Conservation (phyloP, 2,888 invertebrate species). For the Lycia hirtaria region DNA sequence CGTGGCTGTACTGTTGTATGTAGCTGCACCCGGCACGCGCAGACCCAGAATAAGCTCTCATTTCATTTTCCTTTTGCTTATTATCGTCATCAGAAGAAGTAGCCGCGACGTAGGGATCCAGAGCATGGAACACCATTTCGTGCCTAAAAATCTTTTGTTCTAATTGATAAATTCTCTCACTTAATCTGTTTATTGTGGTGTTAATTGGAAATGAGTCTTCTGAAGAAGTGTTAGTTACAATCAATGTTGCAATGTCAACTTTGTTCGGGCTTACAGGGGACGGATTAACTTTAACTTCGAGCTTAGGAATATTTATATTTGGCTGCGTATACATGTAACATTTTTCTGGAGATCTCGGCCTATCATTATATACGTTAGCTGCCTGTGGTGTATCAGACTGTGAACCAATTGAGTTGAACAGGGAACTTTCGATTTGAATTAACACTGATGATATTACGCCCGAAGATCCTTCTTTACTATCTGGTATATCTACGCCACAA, state of each 20-base stretch:
- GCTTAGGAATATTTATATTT: slow-evolving; percentile 64
- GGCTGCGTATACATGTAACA: slow-evolving; percentile 67
- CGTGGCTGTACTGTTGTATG: slow-evolving; percentile 76
- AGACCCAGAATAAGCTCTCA: slow-evolving; percentile 52
- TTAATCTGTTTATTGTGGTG: slow-evolving; percentile 56
- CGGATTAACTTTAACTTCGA: slow-evolving; percentile 54
- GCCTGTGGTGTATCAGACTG: slow-evolving; percentile 43
- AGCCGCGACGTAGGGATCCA: slow-evolving; percentile 62
- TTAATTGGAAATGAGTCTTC: slow-evolving; percentile 49
- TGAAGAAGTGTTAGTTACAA: slow-evolving; percentile 61
- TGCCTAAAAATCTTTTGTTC: slow-evolving; percentile 70
- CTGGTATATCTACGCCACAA: slow-evolving; percentile 49
- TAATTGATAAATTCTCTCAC: slow-evolving; percentile 67
- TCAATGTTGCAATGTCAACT: slow-evolving; percentile 64
- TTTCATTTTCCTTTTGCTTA: slow-evolving; percentile 48
- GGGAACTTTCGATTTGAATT: slow-evolving; percentile 53
- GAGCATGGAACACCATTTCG: slow-evolving; percentile 72
- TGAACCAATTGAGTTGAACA: slow-evolving; percentile 54
- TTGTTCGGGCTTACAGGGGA: slow-evolving; percentile 53
- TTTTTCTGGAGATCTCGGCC: slow-evolving; percentile 60
- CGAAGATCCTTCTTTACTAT: slow-evolving; percentile 49
- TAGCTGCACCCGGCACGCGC: slow-evolving; percentile 73
- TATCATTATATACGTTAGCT: slow-evolving; percentile 53
- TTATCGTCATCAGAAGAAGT: slow-evolving; percentile 72
- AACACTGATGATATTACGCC: slow-evolving; percentile 50